Conservation (phyloP, 1,140 invertebrate species). For the Trichonephila clavipes region DNA sequence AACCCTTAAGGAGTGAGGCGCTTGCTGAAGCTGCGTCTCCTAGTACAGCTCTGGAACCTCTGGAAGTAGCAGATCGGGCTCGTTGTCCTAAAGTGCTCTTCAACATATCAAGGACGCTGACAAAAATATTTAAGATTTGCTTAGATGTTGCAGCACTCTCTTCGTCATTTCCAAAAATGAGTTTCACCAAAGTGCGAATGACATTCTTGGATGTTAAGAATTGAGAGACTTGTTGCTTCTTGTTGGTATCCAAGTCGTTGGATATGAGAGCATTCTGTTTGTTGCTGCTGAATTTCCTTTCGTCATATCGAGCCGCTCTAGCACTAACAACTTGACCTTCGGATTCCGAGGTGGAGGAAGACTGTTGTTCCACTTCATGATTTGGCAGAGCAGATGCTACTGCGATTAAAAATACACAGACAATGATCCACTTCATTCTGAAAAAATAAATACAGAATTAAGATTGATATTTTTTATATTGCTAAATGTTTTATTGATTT, state of each 20-base stretch:
- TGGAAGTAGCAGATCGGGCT: slow-evolving; percentile 73
- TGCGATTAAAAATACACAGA: background rate
- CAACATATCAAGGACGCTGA: slow-evolving; percentile 78
- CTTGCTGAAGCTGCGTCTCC: slow-evolving; percentile 79
- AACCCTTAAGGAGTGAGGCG: slow-evolving; percentile 84
- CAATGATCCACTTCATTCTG: slow-evolving; percentile 67
- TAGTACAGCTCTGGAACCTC: slow-evolving; percentile 74
- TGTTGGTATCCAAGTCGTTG: slow-evolving; percentile 69
- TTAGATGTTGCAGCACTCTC: slow-evolving; percentile 79
- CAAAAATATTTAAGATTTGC: slow-evolving; percentile 78
- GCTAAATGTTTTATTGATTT: too few species aligned
- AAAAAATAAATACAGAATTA: background rate
- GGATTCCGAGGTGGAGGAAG: background rate
- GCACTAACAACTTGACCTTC: background rate
- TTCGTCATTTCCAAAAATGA: slow-evolving; percentile 79
- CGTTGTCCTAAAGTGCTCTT: slow-evolving; percentile 78
- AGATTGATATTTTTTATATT: background rate
- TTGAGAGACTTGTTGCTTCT: slow-evolving; percentile 78
- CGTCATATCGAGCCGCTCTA: slow-evolving; percentile 68
- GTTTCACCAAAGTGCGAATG: slow-evolving; percentile 78
- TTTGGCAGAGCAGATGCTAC: slow-evolving; percentile 52
- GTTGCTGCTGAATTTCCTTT: slow-evolving; percentile 73
- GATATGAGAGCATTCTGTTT: slow-evolving; percentile 51
- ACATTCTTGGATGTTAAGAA: slow-evolving; percentile 79
- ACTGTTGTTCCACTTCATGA: slow-evolving; percentile 27